Evolutionary conservation across 2,888 invertebrate genomes (phyloP), one percentile per base, ranked within the genome.

Genomic region (Eupithecia dodoneata): DNA sequence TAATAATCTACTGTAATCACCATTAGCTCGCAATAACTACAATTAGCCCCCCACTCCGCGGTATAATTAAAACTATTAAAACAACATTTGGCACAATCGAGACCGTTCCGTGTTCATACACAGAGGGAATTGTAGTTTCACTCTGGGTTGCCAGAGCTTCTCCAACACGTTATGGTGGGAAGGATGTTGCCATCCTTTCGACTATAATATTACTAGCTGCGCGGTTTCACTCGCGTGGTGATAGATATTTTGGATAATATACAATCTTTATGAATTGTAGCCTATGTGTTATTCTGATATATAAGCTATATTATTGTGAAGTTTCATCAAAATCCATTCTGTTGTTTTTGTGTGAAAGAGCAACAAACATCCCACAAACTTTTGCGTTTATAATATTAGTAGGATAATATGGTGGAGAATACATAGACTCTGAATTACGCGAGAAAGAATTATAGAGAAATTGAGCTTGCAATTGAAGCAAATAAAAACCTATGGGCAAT

Each of bases 51-150:
- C 83, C 83, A 81, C 84, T 77, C 81, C 79, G 83, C 85, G 80
- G 84, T 85, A 88, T 90, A 93, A 93, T 94, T 93, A 93, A 91
- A 91, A 92, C 93, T 87, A 94, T 94, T 94, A 94, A 93, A 93
- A 93, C 89, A 87, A 92, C 93, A 94, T 94, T 93, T 93, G 91
- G 88, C 89, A 84, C 87, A 87, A 85, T 82, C 81, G 85, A 85
- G 78, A 76, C 81, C 83, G 83, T 88, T 85, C 87, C 86, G 85
- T 86, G 83, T 85, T 84, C 75, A 42, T 41, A 6, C 44, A 72
- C 74, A 72, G 74, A 75, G 18, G 44, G 72, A 69, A 44, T 69
- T 69, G 67, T 44, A 66, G 66, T 69, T 69, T 69, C 67, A 45
- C 67, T 69, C n/a, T 67, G 41, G 10, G 30, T 30, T 42, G 41